phyloP scores from a whole-genome alignment of 2,888 invertebrate species.

The Chydorus sphaericus region DNA sequence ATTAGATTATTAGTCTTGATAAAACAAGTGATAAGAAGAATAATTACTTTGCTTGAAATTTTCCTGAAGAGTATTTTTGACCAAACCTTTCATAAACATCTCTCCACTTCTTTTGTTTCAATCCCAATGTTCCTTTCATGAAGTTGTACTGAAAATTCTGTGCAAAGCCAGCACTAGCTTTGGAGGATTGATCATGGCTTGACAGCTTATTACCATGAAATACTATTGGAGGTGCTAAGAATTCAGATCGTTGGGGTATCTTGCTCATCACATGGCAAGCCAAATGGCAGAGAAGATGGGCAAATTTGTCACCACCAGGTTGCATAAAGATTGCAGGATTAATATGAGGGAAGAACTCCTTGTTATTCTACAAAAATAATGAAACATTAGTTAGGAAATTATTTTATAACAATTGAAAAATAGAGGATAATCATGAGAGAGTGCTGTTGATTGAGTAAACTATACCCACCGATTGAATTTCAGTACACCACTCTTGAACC shows the following conservation, averaged over 20 bases:
- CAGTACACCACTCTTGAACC: constrained; percentile 8
- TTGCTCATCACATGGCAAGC: constrained; percentile 4
- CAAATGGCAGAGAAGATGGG: constrained; percentile 5
- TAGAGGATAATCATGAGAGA: not conserved
- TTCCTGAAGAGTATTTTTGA: no score
- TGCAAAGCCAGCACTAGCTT: no score
- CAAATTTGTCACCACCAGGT: constrained; percentile 11
- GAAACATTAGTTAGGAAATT: not conserved
- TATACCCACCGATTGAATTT: constrained; percentile 2
- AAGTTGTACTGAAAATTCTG: no score
- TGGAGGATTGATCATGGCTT: no score
- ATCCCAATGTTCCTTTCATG: no score
- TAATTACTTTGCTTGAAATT: no score
- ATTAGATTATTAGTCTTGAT: not conserved
- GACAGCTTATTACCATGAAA: no score
- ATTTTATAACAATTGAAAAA: not conserved
- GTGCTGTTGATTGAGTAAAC: not conserved
- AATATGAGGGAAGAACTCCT: constrained; percentile 2
- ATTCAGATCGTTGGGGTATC: not conserved
- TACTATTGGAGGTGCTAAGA: not conserved
- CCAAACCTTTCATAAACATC: no score
- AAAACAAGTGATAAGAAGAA: no score
- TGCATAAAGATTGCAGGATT: constrained; percentile 9
- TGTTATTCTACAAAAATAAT: constrained; percentile 1
- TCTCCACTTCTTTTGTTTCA: no score